Conservation (phyloP, 2,888 invertebrate species). For the Netelia inedita region DNA sequence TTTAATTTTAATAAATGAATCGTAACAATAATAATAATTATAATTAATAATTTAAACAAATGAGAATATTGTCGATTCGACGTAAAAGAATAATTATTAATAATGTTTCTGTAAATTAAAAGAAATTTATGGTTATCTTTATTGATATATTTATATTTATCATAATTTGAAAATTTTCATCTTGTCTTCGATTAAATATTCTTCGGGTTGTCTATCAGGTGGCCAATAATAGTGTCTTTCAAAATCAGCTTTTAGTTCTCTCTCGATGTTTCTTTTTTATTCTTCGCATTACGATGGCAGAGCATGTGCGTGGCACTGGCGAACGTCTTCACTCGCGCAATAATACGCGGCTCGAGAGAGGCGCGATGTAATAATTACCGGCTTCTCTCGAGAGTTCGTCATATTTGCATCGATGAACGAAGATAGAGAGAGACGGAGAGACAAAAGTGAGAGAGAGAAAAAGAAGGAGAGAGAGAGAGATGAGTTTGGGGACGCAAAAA, state of each 20-base stretch:
- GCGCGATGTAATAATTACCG: slow-evolving; percentile 53
- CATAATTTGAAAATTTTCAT: background rate
- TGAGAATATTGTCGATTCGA: too few species aligned
- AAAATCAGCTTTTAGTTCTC: slow-evolving; percentile 35
- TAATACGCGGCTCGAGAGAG: background rate
- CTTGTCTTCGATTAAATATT: background rate
- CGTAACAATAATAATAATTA: too few species aligned
- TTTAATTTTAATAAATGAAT: too few species aligned
- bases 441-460: slow-evolving; percentile 26
- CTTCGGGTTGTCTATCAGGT: background rate
- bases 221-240: slow-evolving; percentile 17
- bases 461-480: slow-evolving; percentile 18
- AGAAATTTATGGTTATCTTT: too few species aligned
- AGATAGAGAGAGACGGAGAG: background rate
- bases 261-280: slow-evolving; percentile 9
- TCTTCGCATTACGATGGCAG: background rate
- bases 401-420: slow-evolving; percentile 56
- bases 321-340: slow-evolving; percentile 36
- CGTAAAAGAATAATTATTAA: too few species aligned
- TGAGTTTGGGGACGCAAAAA: slow-evolving; percentile 11
- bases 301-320: background rate
- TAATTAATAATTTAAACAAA: too few species aligned
- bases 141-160: background rate
- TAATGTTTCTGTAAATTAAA: too few species aligned
- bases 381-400: slow-evolving; percentile 42